Percentiles rank a stretch among this genome's conserved stretches.
Evolutionary conservation across 2,113 vertebrate genomes (phyloP).

Genomic region (Melanerpes aurifrons): DNA sequence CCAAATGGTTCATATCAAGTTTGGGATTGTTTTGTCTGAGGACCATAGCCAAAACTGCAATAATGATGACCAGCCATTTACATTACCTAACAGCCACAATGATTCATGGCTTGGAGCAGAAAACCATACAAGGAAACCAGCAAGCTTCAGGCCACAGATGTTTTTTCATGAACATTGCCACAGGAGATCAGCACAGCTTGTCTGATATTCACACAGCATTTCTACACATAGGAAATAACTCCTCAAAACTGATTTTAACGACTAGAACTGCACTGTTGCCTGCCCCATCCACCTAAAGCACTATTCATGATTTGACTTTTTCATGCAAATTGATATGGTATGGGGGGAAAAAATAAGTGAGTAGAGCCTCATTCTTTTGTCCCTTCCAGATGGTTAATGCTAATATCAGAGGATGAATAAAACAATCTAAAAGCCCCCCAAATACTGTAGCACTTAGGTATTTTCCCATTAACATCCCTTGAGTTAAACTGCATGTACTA

Average conservation of each 20-base stretch:
- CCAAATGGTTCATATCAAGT: background rate
- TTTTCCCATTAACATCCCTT: background rate
- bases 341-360: background rate
- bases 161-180: background rate
- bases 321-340: background rate
- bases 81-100: background rate
- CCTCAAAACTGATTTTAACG: background rate
- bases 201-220: background rate
- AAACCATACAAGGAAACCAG: background rate
- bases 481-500: background rate
- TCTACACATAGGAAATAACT: background rate
- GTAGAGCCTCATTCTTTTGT: background rate
- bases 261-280: background rate
- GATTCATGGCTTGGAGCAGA: background rate
- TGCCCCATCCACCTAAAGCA: background rate
- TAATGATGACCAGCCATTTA: background rate
- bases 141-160: background rate
- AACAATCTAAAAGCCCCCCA: background rate
- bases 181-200: background rate
- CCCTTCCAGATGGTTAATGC: background rate
- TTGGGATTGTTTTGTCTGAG: background rate
- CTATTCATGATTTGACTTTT: background rate
- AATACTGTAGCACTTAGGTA: background rate
- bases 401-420: background rate
- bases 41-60: background rate